These are phyloP conservation scores for Tetranychus urticae DNA, from an alignment of 1,140 invertebrate species.

Conservation along the genomic window DNA sequence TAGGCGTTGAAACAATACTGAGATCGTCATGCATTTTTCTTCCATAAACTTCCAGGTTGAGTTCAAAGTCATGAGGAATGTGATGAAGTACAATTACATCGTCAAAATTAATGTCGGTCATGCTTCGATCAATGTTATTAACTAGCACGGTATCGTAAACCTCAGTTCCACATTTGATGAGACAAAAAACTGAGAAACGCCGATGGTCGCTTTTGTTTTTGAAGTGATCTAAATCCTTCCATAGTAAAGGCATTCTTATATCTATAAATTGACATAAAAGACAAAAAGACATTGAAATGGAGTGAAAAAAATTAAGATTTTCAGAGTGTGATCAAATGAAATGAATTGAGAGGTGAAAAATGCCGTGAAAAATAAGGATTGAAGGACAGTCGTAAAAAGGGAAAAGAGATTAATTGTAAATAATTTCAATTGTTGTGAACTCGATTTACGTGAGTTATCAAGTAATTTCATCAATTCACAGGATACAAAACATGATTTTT, in stretches of 20 bases:
- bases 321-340: no score
- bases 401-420: neutral
- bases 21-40: conserved; percentile 40
- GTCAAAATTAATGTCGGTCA: conserved; percentile 43
- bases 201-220: conserved; percentile 45
- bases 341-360: no score
- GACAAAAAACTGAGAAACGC: conserved; percentile 42
- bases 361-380: no score
- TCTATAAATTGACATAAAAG: conserved; percentile 18
- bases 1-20: conserved; percentile 37
- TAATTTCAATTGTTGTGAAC: neutral
- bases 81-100: conserved; percentile 39
- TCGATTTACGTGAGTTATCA: no score
- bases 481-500: no score
- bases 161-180: conserved; percentile 38
- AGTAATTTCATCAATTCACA: neutral
- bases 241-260: conserved; percentile 41
- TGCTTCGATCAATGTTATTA: conserved; percentile 37
- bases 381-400: no score
- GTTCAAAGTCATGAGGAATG: conserved; percentile 35
- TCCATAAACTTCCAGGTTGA: conserved; percentile 39
- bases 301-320: neutral
- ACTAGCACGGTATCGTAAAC: conserved; percentile 40
- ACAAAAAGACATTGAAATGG: neutral
- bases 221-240: conserved; percentile 44